Percentiles rank a stretch among this genome's conserved stretches.
Conservation (phyloP, 1,140 invertebrate genomes). For the Leptopilina clavipes region DNA sequence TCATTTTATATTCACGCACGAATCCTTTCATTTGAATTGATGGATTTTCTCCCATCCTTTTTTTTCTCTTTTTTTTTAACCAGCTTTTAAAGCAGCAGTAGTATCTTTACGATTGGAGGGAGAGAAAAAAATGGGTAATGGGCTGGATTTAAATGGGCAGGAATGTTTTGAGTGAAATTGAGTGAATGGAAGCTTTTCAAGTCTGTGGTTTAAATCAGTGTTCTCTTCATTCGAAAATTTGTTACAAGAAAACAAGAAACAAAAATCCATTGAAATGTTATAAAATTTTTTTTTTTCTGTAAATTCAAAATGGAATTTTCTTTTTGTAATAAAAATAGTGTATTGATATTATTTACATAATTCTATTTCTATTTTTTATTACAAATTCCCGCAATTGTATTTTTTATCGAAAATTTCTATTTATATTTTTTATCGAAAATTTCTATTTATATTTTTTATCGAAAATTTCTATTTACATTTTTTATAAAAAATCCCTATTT, state of each 20-base stretch:
- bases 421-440: no score
- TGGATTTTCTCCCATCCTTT: background rate
- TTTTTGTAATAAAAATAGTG: no score
- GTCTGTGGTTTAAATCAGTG: no score
- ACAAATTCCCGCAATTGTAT: no score
- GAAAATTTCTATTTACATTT: no score
- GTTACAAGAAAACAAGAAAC: background rate
- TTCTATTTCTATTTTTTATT: no score
- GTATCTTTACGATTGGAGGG: slow-evolving; percentile 12
- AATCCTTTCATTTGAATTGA: slow-evolving; percentile 17
- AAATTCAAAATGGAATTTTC: no score
- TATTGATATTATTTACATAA: no score
- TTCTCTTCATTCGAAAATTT: background rate
- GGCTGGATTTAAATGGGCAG: slow-evolving; percentile 1
- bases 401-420: no score
- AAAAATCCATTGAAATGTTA: background rate
- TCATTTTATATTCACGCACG: background rate
- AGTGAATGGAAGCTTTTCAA: background rate
- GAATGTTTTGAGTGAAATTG: background rate
- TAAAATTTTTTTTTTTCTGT: no score
- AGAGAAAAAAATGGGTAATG: background rate
- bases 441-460: no score
- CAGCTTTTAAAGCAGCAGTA: background rate
- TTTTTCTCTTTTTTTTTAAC: background rate
- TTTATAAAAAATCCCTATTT: no score